phyloP scores from a whole-genome alignment of 2,888 invertebrate species.

The Eilema depressum region DNA sequence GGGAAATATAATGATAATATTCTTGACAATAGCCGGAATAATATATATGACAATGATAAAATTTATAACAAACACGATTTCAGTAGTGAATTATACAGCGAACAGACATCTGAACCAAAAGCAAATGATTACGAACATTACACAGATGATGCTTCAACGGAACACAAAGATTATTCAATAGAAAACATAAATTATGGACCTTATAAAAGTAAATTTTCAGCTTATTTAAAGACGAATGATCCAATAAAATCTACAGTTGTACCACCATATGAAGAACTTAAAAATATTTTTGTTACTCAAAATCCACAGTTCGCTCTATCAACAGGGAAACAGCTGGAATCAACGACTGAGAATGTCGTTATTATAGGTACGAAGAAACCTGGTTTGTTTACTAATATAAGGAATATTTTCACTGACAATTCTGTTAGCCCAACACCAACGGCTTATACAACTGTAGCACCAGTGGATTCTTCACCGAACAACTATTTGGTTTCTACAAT shows the following conservation, averaged over 20 bases:
- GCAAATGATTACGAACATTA: constrained; percentile 61
- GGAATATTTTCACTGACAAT: constrained; percentile 51
- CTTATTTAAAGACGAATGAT: constrained; percentile 46
- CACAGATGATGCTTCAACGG: constrained; percentile 62
- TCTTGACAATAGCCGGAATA: constrained; percentile 40
- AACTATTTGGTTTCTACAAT: constrained; percentile 73
- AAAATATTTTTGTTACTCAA: constrained; percentile 60
- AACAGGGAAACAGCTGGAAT: not conserved
- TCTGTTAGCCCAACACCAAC: constrained; percentile 42
- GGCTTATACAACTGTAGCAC: constrained; percentile 29
- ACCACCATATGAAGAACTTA: constrained; percentile 66
- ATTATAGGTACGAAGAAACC: constrained; percentile 59
- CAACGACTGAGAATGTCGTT: not conserved
- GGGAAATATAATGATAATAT: constrained; percentile 25
- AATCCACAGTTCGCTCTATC: not conserved
- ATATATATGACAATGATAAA: constrained; percentile 28
- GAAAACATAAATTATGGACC: constrained; percentile 67
- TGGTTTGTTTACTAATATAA: constrained; percentile 68
- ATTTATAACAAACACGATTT: constrained; percentile 8
- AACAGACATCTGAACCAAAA: constrained; percentile 32
- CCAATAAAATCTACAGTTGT: constrained; percentile 51
- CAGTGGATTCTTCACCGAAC: constrained; percentile 56
- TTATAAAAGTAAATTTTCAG: constrained; percentile 66
- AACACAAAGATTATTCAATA: constrained; percentile 72
- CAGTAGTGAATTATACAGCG: constrained; percentile 2